A percentile compares a stretch with the other conserved stretches of the same genome.
phyloP scores from a whole-genome alignment of 2,888 invertebrate species.

The Thymelicus sylvestris region DNA sequence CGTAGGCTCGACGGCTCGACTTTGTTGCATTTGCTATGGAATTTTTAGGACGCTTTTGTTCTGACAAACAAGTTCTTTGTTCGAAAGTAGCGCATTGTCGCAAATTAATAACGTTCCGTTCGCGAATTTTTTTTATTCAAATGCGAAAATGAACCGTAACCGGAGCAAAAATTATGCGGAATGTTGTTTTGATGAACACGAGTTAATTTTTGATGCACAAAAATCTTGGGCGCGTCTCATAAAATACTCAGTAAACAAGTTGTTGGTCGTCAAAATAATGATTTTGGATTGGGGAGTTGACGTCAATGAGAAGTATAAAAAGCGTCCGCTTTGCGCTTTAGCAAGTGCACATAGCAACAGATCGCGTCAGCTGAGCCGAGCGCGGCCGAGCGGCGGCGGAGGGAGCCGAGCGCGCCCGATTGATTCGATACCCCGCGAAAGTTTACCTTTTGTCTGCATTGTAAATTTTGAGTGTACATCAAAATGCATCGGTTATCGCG shows the following conservation, averaged over 20 bases:
- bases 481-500: slow-evolving; percentile 36
- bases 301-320: slow-evolving; percentile 12
- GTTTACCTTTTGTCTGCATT: slow-evolving; percentile 37
- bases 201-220: slow-evolving; percentile 20
- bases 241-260: slow-evolving; percentile 18
- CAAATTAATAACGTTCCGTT: slow-evolving; percentile 4
- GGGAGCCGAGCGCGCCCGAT: slow-evolving; percentile 58
- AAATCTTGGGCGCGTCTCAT: slow-evolving; percentile 20
- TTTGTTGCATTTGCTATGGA: slow-evolving; percentile 56
- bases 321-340: slow-evolving; percentile 59
- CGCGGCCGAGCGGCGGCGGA: slow-evolving; percentile 53
- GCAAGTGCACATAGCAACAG: slow-evolving; percentile 79
- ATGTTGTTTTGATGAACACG: slow-evolving; percentile 20
- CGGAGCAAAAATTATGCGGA: slow-evolving; percentile 7
- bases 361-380: slow-evolving; percentile 69
- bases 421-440: slow-evolving; percentile 52
- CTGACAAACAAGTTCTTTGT: slow-evolving; percentile 53
- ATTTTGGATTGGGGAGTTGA: background rate
- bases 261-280: slow-evolving; percentile 6
- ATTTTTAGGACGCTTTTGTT: slow-evolving; percentile 62
- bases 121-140: background rate
- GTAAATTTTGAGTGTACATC: slow-evolving; percentile 35
- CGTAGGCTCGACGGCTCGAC: slow-evolving; percentile 80
- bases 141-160: background rate
- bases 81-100: slow-evolving; percentile 33